phyloP scores from a whole-genome alignment of 1,140 invertebrate species.

The Lepidostoma basale region DNA sequence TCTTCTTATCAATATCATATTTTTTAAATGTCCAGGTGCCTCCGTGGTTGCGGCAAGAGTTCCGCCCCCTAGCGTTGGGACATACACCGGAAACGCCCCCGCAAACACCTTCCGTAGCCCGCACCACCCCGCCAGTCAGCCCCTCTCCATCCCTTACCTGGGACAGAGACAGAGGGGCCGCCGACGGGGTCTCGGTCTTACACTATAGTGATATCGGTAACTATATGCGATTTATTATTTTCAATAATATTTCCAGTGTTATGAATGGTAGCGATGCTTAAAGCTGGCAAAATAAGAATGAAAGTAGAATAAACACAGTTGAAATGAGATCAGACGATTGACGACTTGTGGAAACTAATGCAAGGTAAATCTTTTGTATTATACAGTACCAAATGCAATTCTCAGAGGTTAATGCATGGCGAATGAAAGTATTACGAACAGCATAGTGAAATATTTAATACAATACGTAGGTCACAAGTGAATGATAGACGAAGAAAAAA shows the following conservation, averaged over 20 bases:
- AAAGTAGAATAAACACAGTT: too few relatives aligned
- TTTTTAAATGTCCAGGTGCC: conserved; percentile 66
- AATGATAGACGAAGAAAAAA: too few relatives aligned
- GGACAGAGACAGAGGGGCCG: conserved; percentile 75
- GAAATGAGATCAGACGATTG: too few relatives aligned
- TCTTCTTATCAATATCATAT: background rate
- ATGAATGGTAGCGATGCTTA: background rate
- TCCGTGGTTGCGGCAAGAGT: conserved; percentile 74
- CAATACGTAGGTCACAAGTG: too few relatives aligned
- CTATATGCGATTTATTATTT: background rate
- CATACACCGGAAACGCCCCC: conserved; percentile 10
- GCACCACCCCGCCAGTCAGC: conserved; percentile 19
- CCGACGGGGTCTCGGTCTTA: conserved; percentile 82
- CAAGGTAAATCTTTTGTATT: too few relatives aligned
- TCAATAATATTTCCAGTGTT: background rate
- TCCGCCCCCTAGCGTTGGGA: conserved; percentile 46
- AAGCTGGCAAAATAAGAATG: too few relatives aligned
- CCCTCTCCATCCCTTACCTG: background rate
- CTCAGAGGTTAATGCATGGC: too few relatives aligned
- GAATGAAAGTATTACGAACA: too few relatives aligned
- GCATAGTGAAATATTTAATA: too few relatives aligned
- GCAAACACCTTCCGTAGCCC: conserved; percentile 14
- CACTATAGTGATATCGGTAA: conserved; percentile 78
- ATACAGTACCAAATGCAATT: too few relatives aligned
- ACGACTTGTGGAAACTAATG: too few relatives aligned